Conservation (phyloP, 2,113 vertebrate species). For the Choloepus hoffmanni region DNA sequence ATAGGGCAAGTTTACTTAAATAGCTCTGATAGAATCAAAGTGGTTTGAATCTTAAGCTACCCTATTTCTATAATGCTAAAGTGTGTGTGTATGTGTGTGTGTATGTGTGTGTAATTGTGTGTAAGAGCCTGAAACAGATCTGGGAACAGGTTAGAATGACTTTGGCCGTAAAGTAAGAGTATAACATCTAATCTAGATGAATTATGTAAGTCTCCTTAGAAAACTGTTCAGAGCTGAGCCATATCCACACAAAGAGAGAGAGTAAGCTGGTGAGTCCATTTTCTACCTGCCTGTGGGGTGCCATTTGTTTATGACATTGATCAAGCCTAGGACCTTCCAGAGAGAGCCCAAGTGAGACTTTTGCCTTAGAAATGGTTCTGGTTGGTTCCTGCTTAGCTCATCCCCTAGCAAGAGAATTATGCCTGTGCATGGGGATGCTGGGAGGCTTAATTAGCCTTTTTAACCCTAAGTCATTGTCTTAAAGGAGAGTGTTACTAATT, state of each 20-base stretch:
- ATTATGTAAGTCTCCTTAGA: conserved; percentile 84
- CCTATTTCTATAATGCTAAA: conserved; percentile 37
- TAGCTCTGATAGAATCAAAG: conserved; percentile 53
- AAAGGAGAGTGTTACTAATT: conserved; percentile 5
- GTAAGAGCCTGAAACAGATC: conserved; percentile 37
- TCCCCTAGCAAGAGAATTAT: not conserved
- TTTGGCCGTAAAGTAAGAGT: conserved; percentile 66
- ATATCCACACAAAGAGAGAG: conserved; percentile 77
- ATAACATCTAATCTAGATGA: conserved; percentile 70
- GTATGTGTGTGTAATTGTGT: not conserved
- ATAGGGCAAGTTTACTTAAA: not conserved
- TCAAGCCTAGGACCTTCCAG: conserved; percentile 57
- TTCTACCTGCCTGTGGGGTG: conserved; percentile 63
- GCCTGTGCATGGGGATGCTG: conserved; percentile 22
- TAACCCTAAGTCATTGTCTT: conserved; percentile 4
- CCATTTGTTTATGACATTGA: conserved; percentile 59
- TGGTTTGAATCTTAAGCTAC: conserved; percentile 57
- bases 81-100: not conserved
- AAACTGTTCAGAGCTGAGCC: conserved; percentile 80
- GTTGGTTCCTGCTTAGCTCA: not conserved
- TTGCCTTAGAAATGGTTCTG: not conserved
- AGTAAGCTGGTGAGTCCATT: conserved; percentile 59
- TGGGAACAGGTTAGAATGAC: conserved; percentile 71
- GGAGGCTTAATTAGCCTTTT: conserved; percentile 72
- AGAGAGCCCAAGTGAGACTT: conserved; percentile 9